Evolutionary conservation across 2,888 invertebrate species (phyloP), one percentile per base, ranked within the genome.

Genomic region (Drepanosiphum platanoidis): DNA sequence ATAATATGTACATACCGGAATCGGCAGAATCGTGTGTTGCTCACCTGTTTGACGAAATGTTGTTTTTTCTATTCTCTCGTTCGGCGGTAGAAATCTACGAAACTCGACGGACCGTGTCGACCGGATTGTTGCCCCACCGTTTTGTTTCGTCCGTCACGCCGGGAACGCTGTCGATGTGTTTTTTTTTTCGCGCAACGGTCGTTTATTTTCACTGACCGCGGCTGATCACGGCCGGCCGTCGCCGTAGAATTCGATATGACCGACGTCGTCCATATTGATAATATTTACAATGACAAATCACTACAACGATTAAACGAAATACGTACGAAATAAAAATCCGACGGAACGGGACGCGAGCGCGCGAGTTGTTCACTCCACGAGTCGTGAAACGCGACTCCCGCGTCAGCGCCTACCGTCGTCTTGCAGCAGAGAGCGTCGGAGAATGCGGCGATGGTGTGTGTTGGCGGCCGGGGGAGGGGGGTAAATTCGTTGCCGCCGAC

Each of bases 321-420:
- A 36, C 75, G 32, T 64, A 64, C 64, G 64, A 27, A 27, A 8
- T 52, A 52, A 8, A 32, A n/a, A 32, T 13, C 1, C 36, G 36
- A 32, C 39, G 18, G 8, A n/a, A 27, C 3, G 3, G 27, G 1
- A 11, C 1, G 13, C 64, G 27, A 1, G 30, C 64, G 9, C 64
- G 30, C n/a, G 3, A 3, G 13, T 13, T 13, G 66, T 79, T 52
- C 0, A 22, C 5, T 8, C 42, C 64, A 30, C 78, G 78, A 64
- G 78, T 22, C 78, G 64, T 78, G 78, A 30, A 78, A 78, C 78
- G 78, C 30, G 78, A 64, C 64, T 66, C 78, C 78, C 78, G 77
- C 36, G n/a, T n/a, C 52, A 27, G 22, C 66, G n/a, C 39, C 8
- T 30, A 11, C 27, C 15, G 34, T 3, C n/a, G 52, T 52, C 52